phyloP scores from a whole-genome alignment of 2,113 vertebrate genomes.

The Promerops cafer region DNA sequence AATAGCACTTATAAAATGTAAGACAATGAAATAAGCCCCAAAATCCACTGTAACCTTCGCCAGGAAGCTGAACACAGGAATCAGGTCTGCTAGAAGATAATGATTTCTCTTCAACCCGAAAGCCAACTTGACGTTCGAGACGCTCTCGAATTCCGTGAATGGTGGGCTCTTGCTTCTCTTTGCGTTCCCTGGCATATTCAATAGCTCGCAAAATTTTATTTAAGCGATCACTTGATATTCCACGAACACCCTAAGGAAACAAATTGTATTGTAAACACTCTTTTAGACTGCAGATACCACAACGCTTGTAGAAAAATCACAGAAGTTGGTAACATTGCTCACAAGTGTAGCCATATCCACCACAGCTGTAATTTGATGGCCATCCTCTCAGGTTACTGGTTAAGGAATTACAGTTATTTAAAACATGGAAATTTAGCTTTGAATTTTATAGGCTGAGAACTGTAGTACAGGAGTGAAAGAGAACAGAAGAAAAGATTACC shows the following conservation, averaged over 20 bases:
- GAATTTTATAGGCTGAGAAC: neutral
- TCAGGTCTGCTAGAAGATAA: conserved; percentile 12
- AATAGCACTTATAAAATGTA: neutral
- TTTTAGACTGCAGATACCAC: neutral
- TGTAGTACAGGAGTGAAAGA: neutral
- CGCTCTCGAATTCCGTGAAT: conserved; percentile 66
- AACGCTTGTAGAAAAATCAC: neutral
- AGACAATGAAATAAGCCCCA: neutral
- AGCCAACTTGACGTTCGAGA: conserved; percentile 64
- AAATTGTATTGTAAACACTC: neutral
- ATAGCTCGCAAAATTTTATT: conserved; percentile 56
- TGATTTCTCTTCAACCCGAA: conserved; percentile 56
- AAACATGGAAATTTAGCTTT: neutral
- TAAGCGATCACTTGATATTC: conserved; percentile 69
- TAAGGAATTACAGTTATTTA: neutral
- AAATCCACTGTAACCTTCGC: neutral
- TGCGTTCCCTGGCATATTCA: conserved; percentile 53
- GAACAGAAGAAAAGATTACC: neutral
- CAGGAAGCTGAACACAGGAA: neutral
- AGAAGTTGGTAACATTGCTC: neutral
- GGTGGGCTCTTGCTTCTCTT: conserved; percentile 57
- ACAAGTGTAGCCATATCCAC: neutral
- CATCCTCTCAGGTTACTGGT: neutral
- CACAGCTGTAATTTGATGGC: neutral
- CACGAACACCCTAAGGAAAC: conserved; percentile 60